Evolutionary conservation across 2,888 invertebrate genomes (phyloP), one percentile per base, ranked within the genome.

Genomic region (Scaeva pyrastri): DNA sequence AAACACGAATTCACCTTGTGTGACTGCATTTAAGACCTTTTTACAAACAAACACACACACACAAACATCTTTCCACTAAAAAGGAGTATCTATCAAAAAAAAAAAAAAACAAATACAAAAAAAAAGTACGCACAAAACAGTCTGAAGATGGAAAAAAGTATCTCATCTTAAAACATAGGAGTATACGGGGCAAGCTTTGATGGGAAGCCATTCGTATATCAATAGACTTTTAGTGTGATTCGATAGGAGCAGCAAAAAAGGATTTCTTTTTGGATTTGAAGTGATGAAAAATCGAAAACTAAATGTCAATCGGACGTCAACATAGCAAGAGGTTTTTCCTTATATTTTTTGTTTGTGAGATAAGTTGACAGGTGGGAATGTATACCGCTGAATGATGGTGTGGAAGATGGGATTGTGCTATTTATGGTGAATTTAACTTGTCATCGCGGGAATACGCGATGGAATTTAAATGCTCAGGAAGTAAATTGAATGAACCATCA

Each of bases 1-100:
- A 86, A 78, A 86, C 85, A 85, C 76, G 81, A 76, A 77, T 62
- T 73, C 81, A 73, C 72, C 68, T 73, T 45, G 72, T 68, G 62
- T 48, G 7, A 31, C 26, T 48, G 26, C 8, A 43, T 41, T n/a
- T 1, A 43, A 43, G 39, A 62, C 3, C n/a, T n/a, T 23, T 14
- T n/a, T n/a, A n/a, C n/a, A n/a, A n/a, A 26, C 52, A 52, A 5
- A 12, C 11, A 31, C n/a, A 14, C n/a, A 11, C 14, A 23, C 0
- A 52, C 39, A 52, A 1, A 56, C 56, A 36, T n/a, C 12, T 6
- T 14, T 23, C 23, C 16, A 56, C 36, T 43, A 23, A 74, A 68
- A 83, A 62, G 73, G 64, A 75, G 56, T 43, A 58, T 23, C 21
- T 31, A 31, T 31, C 31, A 31, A 31, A 5, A 31, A 31, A 31